These are phyloP conservation scores for Enteromius mattozi DNA, from an alignment of 2,797 vertebrate genomes.

Conservation along the genomic window DNA sequence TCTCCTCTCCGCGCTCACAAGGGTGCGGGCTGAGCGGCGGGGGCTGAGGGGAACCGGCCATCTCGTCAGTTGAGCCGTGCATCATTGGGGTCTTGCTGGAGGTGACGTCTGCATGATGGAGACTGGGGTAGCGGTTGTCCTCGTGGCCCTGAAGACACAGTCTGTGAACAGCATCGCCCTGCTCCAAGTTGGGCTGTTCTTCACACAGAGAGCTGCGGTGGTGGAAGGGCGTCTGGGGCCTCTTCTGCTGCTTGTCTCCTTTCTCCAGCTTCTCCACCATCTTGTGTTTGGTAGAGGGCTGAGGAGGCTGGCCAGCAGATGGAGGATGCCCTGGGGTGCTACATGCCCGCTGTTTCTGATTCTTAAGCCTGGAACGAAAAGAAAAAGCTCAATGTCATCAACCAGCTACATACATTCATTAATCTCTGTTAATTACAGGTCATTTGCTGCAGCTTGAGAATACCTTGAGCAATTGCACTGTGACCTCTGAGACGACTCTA, in stretches of 20 bases:
- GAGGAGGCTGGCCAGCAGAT: conserved; percentile 85
- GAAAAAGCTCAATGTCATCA: conserved; percentile 5
- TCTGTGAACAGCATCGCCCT: conserved; percentile 84
- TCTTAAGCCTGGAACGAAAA: conserved; percentile 84
- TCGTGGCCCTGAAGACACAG: conserved; percentile 88
- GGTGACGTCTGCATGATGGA: conserved; percentile 83
- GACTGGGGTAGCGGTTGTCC: conserved; percentile 87
- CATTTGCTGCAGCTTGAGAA: not conserved
- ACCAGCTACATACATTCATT: not conserved
- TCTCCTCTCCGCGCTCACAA: conserved; percentile 87
- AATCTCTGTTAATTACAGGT: conserved; percentile 2
- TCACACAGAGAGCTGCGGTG: conserved; percentile 91
- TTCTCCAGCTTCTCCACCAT: conserved; percentile 95
- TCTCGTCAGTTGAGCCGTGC: conserved; percentile 83
- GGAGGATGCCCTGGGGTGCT: conserved; percentile 90
- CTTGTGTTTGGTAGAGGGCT: conserved; percentile 94
- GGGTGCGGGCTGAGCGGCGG: conserved; percentile 97
- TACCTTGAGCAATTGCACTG: conserved; percentile 94
- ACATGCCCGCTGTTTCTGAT: conserved; percentile 88
- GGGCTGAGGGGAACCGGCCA: conserved; percentile 89
- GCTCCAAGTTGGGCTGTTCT: conserved; percentile 86
- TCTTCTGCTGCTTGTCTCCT: conserved; percentile 96
- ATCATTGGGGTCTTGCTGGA: conserved; percentile 89
- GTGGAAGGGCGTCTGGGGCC: conserved; percentile 96
- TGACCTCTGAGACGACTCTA: conserved; percentile 90